A percentile compares a stretch with the other conserved stretches of the same genome.
phyloP scores from a whole-genome alignment of 2,797 vertebrate genomes.

The Selene dorsalis region DNA sequence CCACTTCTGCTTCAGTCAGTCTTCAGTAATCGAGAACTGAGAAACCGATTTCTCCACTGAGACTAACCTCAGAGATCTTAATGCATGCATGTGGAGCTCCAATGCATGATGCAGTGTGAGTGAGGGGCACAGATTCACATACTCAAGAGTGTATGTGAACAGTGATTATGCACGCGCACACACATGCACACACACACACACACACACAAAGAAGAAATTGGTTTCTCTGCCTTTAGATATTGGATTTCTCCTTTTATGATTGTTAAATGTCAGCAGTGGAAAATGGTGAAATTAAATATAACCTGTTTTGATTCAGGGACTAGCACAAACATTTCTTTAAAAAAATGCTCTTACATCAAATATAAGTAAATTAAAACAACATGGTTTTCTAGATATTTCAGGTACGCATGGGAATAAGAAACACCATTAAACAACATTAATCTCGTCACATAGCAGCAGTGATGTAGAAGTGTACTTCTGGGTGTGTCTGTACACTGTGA shows the following conservation, averaged over 20 bases:
- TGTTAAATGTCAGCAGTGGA: neutral
- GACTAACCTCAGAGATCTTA: neutral
- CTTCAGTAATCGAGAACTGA: neutral
- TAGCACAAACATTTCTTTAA: neutral
- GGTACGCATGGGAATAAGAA: neutral
- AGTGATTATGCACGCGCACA: neutral
- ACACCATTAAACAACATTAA: neutral
- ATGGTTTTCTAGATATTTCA: neutral
- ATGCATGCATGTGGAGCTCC: neutral
- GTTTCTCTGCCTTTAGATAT: neutral
- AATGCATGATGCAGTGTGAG: neutral
- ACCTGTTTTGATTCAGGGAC: neutral
- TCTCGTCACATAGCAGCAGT: neutral
- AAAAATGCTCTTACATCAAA: neutral
- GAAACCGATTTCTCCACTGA: neutral
- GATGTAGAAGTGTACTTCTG: neutral
- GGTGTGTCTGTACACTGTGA: neutral
- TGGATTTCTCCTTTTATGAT: neutral
- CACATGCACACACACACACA: too few species aligned
- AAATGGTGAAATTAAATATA: neutral
- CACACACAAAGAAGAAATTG: constrained; percentile 6
- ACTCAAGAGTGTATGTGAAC: neutral
- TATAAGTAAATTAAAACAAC: neutral
- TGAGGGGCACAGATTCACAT: neutral
- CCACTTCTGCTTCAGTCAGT: constrained; percentile 19